Conservation (phyloP, 2,888 invertebrate genomes). For the Phragmatobia fuliginosa region DNA sequence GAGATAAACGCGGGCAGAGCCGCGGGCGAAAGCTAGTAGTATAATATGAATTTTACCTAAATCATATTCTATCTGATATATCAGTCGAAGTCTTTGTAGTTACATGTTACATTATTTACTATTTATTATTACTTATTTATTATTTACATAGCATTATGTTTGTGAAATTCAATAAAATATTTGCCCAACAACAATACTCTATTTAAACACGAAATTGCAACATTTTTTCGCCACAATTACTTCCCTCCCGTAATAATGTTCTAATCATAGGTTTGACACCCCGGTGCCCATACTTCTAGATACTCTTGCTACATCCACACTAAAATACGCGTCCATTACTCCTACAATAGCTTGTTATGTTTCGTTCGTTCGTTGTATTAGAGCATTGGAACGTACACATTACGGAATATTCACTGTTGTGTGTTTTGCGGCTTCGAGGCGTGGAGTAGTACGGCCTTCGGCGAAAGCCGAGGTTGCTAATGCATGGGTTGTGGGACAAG, state of each 20-base stretch:
- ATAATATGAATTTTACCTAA: not conserved
- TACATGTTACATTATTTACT: not conserved
- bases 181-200: conserved; percentile 55
- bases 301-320: conserved; percentile 1
- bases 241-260: conserved; percentile 74
- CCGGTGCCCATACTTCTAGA: conserved; percentile 50
- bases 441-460: conserved; percentile 56
- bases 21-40: too few species aligned
- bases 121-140: conserved; percentile 4
- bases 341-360: conserved; percentile 6
- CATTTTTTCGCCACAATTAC: conserved; percentile 75
- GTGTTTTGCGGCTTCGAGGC: conserved; percentile 50
- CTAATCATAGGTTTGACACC: conserved; percentile 84
- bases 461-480: conserved; percentile 72
- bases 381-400: conserved; percentile 52
- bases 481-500: conserved; percentile 76
- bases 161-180: conserved; percentile 41
- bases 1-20: too few species aligned
- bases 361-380: not conserved
- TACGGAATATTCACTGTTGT: conserved; percentile 16
- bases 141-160: conserved; percentile 20
- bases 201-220: conserved; percentile 57
- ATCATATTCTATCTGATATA: not conserved
- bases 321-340: conserved; percentile 53
- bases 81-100: not conserved